Conservation (phyloP, 2,113 vertebrate genomes). For the Daphoenositta chrysoptera region DNA sequence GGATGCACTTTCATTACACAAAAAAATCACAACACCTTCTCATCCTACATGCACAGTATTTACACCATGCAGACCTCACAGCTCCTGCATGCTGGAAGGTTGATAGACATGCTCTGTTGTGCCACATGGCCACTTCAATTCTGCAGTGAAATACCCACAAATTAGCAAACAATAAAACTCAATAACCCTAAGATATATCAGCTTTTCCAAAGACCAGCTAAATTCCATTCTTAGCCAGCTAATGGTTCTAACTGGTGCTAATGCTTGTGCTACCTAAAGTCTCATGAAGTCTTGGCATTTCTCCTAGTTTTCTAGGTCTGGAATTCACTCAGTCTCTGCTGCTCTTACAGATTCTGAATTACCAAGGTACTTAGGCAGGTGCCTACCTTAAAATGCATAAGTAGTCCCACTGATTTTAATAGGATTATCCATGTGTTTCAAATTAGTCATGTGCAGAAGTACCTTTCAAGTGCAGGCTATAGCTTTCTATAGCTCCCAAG, state of each 20-base stretch:
- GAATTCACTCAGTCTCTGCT: constrained; percentile 1
- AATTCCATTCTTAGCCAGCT: constrained; percentile 34
- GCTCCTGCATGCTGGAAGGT: not conserved
- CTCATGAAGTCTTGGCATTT: not conserved
- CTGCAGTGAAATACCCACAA: not conserved
- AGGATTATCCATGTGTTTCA: not conserved
- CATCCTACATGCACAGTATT: not conserved
- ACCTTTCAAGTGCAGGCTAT: not conserved
- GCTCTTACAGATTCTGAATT: not conserved
- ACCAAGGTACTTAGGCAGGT: constrained; percentile 8
- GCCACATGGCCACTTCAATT: not conserved
- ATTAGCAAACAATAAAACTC: not conserved
- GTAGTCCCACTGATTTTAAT: not conserved
- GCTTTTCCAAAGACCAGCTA: constrained; percentile 39
- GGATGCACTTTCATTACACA: not conserved
- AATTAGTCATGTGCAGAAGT: not conserved
- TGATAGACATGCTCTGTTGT: not conserved
- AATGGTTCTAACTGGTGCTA: constrained; percentile 31
- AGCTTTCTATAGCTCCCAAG: not conserved
- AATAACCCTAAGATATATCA: not conserved
- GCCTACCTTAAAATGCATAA: not conserved
- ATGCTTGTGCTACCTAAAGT: not conserved
- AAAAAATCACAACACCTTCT: not conserved
- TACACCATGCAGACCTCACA: not conserved
- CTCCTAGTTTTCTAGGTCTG: not conserved